These are phyloP conservation scores for Gracilinanus agilis DNA, from an alignment of 2,113 vertebrate species.

Conservation along the genomic window DNA sequence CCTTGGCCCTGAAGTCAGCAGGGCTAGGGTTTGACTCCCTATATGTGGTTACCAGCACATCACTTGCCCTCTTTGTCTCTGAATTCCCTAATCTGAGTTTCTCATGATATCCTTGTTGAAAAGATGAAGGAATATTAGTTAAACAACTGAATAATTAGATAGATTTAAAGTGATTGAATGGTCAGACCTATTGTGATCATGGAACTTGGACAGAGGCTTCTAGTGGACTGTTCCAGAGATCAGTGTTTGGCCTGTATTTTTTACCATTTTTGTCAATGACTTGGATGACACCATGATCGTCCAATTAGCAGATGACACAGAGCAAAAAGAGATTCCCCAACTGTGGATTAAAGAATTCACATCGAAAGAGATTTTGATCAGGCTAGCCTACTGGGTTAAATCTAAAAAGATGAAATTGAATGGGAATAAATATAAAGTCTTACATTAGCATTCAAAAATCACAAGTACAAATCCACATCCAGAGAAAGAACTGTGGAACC, in stretches of 20 bases:
- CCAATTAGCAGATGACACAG: background rate
- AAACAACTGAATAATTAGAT: background rate
- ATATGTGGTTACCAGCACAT: background rate
- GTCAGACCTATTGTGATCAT: background rate
- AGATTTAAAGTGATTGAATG: background rate
- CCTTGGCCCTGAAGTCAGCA: background rate
- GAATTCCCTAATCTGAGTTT: background rate
- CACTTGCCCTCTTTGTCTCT: background rate
- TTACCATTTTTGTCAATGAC: background rate
- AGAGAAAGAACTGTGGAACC: no score
- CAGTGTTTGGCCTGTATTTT: background rate
- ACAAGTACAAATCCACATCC: no score
- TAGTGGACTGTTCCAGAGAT: background rate
- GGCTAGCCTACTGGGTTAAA: background rate
- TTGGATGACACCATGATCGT: background rate
- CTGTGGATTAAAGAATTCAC: background rate
- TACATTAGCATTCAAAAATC: background rate
- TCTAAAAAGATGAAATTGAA: background rate
- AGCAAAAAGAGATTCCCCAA: background rate
- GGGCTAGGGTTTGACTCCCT: background rate
- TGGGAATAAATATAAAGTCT: background rate
- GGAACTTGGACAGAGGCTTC: background rate
- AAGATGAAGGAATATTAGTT: background rate
- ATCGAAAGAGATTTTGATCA: background rate
- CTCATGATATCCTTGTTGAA: background rate